Percentiles rank a stretch among this genome's conserved stretches.
phyloP scores from a whole-genome alignment of 1,140 invertebrate genomes.

The Elysia chlorotica region DNA sequence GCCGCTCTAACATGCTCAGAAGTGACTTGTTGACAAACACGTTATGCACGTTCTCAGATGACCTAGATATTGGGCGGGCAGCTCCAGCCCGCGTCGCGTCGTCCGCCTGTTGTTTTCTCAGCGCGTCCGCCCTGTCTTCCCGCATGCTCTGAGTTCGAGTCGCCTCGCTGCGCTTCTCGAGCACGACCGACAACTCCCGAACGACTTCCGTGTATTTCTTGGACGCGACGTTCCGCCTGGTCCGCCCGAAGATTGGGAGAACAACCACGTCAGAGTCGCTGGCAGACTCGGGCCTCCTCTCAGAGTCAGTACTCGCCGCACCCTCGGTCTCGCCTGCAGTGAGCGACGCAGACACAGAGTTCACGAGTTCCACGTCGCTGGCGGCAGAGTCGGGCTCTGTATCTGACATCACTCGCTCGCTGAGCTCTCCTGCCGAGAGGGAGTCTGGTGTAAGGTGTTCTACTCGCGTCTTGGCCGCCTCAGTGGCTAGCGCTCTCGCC shows the following conservation, averaged over 20 bases:
- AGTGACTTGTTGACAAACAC: constrained; percentile 47
- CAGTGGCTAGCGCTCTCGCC: no score
- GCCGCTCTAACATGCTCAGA: constrained; percentile 43
- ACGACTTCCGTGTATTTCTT: constrained; percentile 47
- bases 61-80: constrained; percentile 25
- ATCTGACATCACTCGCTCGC: not conserved
- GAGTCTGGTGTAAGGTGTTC: no score
- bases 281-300: not conserved
- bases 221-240: constrained; percentile 49
- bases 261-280: not conserved
- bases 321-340: not conserved
- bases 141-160: constrained; percentile 21
- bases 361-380: no score
- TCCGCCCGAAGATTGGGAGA: constrained; percentile 49
- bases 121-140: constrained; percentile 5
- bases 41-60: constrained; percentile 33
- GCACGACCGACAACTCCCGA: constrained; percentile 40
- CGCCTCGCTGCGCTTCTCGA: constrained; percentile 28
- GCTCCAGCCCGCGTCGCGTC: not conserved
- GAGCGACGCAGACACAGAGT: not conserved
- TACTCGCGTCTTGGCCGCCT: no score
- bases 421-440: not conserved
- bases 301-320: not conserved
- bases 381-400: no score
- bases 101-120: no score